Base-by-base conservation (phyloP, 2,888 invertebrate species). In the Pandemis corylana region DNA sequence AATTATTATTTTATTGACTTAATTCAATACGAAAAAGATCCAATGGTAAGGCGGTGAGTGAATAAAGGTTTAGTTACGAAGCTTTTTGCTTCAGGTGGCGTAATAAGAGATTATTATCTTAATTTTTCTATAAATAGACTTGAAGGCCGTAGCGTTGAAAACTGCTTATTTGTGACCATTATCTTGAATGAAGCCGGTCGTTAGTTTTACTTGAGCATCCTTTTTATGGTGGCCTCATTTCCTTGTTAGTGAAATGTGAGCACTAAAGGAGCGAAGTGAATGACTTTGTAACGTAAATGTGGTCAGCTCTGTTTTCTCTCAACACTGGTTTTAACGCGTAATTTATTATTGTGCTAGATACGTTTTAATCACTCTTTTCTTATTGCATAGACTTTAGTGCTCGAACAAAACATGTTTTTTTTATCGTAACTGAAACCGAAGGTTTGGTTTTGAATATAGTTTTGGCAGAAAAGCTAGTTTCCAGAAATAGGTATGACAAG, bases 151-250 rank as follows among this genome's bases (percentile, higher is more conserved):
- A 66, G 77, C 76, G 77, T 76, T 71, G 75, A 70, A 80, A 81
- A 81, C 79, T 76, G 77, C 77, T 80, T 79, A 78, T 82, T 79
- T 76, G 79, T 75, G 77, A 76, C 78, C 80, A 79, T 81, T 80
- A 80, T 76, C 76, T 77, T 76, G 77, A 79, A 83, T 83, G 81
- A 79, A 82, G 79, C 78, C 74, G 78, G 78, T 78, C 78, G 80
- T 82, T 83, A 80, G 78, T 80, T 63, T 68, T 76, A 70, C 75
- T 76, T 76, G 79, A 78, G 77, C 77, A 77, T 76, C 79, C 79
- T 78, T 80, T 80, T 80, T 77, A 80, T 79, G 78, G 77, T 74
- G 77, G 78, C 76, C 80, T 80, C 79, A 78, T 83, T 84, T 81
- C 78, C 79, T 76, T 75, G 63, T 68, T 71, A 63, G 75, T 77